phyloP scores from a whole-genome alignment of 53 echinoderm and acorn worm species.

The Patiria pectinifera region DNA sequence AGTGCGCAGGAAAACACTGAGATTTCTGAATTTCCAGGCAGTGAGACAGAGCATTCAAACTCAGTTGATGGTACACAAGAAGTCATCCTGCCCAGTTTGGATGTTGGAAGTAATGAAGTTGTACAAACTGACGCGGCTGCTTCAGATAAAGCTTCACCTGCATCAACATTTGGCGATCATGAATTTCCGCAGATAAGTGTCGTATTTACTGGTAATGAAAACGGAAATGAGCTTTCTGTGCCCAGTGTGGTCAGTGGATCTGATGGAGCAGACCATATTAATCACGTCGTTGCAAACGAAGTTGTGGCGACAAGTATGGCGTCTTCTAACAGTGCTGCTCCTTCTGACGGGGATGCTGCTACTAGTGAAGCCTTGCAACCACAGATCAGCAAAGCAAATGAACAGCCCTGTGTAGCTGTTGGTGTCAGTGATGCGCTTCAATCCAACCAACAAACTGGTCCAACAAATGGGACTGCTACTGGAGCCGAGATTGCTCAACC shows the following conservation, averaged over 20 bases:
- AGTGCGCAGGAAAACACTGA: neutral
- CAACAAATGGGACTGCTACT: neutral
- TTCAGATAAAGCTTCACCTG: neutral
- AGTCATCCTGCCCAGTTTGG: neutral
- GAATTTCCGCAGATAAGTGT: neutral
- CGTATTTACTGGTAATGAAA: neutral
- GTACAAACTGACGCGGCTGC: neutral
- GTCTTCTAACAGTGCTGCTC: neutral
- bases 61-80: neutral
- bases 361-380: neutral
- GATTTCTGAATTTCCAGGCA: neutral
- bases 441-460: neutral
- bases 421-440: constrained; percentile 10
- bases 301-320: neutral
- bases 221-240: too few species aligned
- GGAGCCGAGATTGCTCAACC: neutral
- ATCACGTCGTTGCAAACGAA: neutral
- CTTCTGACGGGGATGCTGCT: neutral
- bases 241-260: neutral
- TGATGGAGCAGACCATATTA: neutral
- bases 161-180: neutral
- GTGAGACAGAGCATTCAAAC: constrained; percentile 6
- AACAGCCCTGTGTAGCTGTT: neutral
- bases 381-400: neutral
- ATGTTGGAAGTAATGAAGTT: neutral